Evolutionary conservation across 2,113 vertebrate species (phyloP).

Genomic region (Etheostoma spectabile): DNA sequence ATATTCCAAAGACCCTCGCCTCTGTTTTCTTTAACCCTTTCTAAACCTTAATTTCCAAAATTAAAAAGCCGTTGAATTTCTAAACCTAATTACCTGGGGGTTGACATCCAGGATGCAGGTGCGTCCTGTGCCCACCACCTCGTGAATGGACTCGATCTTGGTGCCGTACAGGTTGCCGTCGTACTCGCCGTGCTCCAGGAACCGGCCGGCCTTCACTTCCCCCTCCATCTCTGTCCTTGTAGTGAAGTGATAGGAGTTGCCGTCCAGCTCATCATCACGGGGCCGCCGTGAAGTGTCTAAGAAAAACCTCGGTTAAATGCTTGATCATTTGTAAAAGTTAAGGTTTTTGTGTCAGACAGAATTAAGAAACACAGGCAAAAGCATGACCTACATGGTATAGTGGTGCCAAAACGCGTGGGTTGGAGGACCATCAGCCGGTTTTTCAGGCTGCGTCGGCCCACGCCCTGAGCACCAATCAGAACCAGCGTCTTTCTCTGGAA

Average conservation of each 20-base stretch:
- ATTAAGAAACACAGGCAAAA: neutral
- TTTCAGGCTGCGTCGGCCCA: constrained; percentile 96
- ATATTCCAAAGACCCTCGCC: neutral
- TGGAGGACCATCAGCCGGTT: constrained; percentile 95
- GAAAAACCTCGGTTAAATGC: neutral
- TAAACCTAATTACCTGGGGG: constrained; percentile 87
- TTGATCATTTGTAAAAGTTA: neutral
- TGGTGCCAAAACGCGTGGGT: constrained; percentile 93
- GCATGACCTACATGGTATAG: constrained; percentile 89
- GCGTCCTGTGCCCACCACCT: constrained; percentile 92
- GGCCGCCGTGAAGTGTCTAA: constrained; percentile 94
- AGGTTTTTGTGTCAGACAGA: neutral
- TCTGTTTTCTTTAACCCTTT: neutral
- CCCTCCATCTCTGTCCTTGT: constrained; percentile 93
- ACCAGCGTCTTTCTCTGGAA: constrained; percentile 98
- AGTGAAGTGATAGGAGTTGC: constrained; percentile 95
- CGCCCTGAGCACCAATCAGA: constrained; percentile 97
- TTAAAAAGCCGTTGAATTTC: too few species aligned
- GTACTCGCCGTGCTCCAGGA: constrained; percentile 97
- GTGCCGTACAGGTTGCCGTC: constrained; percentile 98
- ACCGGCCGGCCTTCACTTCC: constrained; percentile 94
- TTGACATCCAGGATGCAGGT: constrained; percentile 98
- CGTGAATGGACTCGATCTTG: constrained; percentile 96
- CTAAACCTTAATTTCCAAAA: neutral
- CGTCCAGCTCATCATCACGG: constrained; percentile 94